Base-by-base conservation (phyloP, 2,113 vertebrate genomes). In the Xiphophorus maculatus region DNA sequence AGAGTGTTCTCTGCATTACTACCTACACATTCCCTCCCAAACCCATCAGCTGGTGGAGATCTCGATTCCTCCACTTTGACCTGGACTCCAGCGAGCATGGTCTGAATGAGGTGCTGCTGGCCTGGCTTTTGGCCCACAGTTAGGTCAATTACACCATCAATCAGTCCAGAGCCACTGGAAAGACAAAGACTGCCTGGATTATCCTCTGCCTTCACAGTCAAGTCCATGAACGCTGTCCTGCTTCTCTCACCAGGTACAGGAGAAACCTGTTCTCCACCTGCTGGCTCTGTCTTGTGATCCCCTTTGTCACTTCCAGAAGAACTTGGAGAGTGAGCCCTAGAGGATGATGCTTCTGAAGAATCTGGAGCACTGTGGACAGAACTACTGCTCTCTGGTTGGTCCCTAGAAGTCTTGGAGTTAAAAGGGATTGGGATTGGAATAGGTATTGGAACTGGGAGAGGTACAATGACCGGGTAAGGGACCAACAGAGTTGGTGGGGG, bases 391-490 rank as follows among this genome's bases (percentile, higher is more conserved):
- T 97, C 96, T 25, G 95, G 95, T 79, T 96, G 96, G 77, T 97
- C 96, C 1, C 95, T 96, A 76, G 95, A 95, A 76, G 94, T 92
- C 89, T 97, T 97, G 86, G 97, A 96, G 92, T 95, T 96, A 0
- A 94, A 94, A 62, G 97, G 98, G 80, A 99, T 96, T 68, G 98
- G 98, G 25, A 99, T 97, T 9, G 98, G 98, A 78, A 99, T 98
- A 42, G 98, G 97, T 82, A 99, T 97, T 69, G 98, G 98, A 60
- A 99, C 97, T 0, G 98, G 98, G 78, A 99, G 93, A 42, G 98
- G 98, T 68, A 99, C 98, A 76, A 99, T 99, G 69, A 99, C 96
- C 3, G 98, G 98, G 85, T 99, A 99, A 73, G 98, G 98, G 93
- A 99, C 98, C 87, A 99, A 93, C 60, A 99, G 94, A 82, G 97